Base-by-base conservation (phyloP, 2,888 invertebrate species). In the Xylota segnis region DNA sequence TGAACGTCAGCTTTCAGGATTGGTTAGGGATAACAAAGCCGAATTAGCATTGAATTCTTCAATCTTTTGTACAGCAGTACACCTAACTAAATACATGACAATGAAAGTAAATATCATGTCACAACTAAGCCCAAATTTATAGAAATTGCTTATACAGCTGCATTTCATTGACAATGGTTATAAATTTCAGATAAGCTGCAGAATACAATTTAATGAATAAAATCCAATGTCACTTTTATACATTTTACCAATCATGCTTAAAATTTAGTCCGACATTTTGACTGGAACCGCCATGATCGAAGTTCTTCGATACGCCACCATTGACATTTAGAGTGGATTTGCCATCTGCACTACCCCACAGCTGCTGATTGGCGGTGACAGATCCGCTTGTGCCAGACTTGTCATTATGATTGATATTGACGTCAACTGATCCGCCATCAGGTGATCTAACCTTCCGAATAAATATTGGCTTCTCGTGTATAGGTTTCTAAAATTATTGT, bases 221-320 rank as follows among this genome's bases (percentile, higher is more conserved):
- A 40, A 7, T 18, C 7, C 9, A 47, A 18, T 9, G 18, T 47
- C 0, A 47, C 14, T 9, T 47, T 18, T 4, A 37, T 2, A 37
- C 10, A 10, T 4, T 50, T 23, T 12, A 50, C 56, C 56, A 54
- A 0, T 61, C 16, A 32, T 63, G 52, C 5, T 32, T 45, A 1
- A 75, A 5, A 37, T 18, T 47, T 0, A 76, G 18, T n/a, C 58
- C 75, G 1, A 37, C 29, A n/a, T 66, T 56, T 29, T 34, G 50
- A 47, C 29, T 10, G 0, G 65, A 27, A 56, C 66, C 16, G 5
- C 75, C 75, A 18, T 58, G 45, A 45, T 75, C 65, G n/a, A 75
- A 56, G 18, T 76, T 76, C n/a, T 58, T 56, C 5, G 66, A 58
- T n/a, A 10, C 75, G 5, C 58, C 32, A n/a, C 18, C 66, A 12